Conservation (phyloP, 2,888 invertebrate genomes). For the Ormyrus pomaceus region DNA sequence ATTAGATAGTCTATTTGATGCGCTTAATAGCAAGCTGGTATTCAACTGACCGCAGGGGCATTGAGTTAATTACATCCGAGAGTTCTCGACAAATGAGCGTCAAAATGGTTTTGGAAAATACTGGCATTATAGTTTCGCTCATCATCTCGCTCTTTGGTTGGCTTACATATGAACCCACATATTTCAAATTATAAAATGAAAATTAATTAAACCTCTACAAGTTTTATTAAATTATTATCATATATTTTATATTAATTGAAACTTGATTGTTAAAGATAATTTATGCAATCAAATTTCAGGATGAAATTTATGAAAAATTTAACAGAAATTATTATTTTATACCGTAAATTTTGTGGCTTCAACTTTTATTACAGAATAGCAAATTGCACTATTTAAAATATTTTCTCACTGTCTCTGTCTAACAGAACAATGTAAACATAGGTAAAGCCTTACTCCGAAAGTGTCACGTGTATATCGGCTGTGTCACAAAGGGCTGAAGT, state of each 20-base stretch:
- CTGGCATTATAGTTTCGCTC: neutral
- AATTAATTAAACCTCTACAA: no score
- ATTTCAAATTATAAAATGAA: no score
- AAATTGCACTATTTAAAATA: neutral
- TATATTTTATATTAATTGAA: no score
- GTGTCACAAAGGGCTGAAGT: neutral
- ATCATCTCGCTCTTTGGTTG: no score
- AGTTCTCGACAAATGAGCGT: slow-evolving; percentile 19
- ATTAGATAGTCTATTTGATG: slow-evolving; percentile 36
- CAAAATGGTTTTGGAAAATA: slow-evolving; percentile 18
- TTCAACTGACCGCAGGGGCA: slow-evolving; percentile 26
- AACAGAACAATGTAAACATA: slow-evolving; percentile 1
- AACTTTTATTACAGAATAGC: no score
- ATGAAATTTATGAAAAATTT: no score
- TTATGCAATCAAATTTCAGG: no score
- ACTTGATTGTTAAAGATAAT: no score
- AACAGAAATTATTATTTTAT: no score
- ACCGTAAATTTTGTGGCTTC: no score
- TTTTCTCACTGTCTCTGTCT: neutral
- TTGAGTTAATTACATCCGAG: slow-evolving; percentile 31
- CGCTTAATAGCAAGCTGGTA: slow-evolving; percentile 23
- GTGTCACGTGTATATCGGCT: slow-evolving; percentile 6
- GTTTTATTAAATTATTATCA: no score
- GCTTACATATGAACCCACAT: no score
- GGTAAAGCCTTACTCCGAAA: slow-evolving; percentile 7